These are phyloP conservation scores for Trichonephila clavipes DNA, from an alignment of 1,140 invertebrate genomes.

Conservation along the genomic window DNA sequence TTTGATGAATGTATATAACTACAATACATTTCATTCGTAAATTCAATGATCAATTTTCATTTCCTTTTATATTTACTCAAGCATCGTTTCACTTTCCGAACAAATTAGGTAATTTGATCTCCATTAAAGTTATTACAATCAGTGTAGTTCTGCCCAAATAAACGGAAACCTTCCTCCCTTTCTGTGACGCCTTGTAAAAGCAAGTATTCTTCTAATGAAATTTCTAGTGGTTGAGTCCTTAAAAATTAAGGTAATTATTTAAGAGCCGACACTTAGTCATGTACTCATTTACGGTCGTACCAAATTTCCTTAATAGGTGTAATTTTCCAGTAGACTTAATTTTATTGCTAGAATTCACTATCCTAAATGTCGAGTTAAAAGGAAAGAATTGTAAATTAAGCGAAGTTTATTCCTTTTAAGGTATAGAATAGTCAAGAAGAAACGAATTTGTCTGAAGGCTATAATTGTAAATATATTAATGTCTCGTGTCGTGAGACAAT, in stretches of 20 bases:
- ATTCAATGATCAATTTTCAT: too few relatives aligned
- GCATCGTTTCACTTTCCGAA: too few relatives aligned
- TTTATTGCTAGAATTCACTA: neutral
- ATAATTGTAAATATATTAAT: too few relatives aligned
- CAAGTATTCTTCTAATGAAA: neutral
- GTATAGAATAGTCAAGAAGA: neutral
- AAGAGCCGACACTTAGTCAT: neutral
- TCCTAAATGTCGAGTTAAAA: neutral
- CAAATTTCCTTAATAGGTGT: conserved; percentile 11
- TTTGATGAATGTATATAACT: too few relatives aligned
- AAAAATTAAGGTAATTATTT: conserved; percentile 8
- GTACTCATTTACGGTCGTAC: neutral
- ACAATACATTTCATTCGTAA: too few relatives aligned
- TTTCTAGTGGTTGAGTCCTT: neutral
- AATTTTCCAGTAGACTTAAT: conserved; percentile 22
- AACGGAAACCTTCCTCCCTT: too few relatives aligned
- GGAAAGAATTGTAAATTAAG: neutral
- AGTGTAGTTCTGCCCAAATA: too few relatives aligned
- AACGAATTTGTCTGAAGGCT: neutral
- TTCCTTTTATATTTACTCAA: too few relatives aligned
- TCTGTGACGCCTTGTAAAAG: neutral
- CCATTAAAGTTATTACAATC: too few relatives aligned
- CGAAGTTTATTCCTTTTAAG: neutral
- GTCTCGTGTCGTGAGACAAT: too few relatives aligned
- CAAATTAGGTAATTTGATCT: too few relatives aligned